Percentiles rank a stretch among this genome's conserved stretches.
Evolutionary conservation across 2,113 vertebrate species (phyloP).

Genomic region (Pelodiscus sinensis): DNA sequence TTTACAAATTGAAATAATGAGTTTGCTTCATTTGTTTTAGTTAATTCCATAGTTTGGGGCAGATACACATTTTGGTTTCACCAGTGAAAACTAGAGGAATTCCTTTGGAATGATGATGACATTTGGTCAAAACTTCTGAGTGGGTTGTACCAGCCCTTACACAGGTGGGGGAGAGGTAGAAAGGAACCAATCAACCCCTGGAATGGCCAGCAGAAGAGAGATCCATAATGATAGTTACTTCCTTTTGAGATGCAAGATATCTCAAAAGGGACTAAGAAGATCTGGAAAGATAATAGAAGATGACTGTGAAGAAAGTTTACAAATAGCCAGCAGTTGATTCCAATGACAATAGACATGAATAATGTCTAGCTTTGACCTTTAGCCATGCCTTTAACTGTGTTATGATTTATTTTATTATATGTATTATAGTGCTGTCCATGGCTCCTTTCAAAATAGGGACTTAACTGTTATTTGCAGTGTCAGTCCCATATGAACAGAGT

Average conservation of each 20-base stretch:
- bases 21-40: background rate
- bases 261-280: background rate
- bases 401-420: background rate
- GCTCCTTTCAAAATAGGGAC: background rate
- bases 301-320: background rate
- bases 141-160: accelerated
- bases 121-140: background rate
- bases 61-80: background rate
- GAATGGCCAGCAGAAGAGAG: background rate
- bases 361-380: background rate
- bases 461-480: background rate
- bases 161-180: accelerated
- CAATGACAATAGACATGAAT: background rate
- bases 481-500: background rate
- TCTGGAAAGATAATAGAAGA: background rate
- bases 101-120: background rate
- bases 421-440: background rate
- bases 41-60: background rate
- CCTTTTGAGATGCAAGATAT: background rate
- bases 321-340: background rate
- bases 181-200: background rate
- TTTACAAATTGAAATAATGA: background rate
- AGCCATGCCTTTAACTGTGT: background rate
- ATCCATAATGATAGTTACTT: background rate
- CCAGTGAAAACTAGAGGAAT: background rate